These are phyloP conservation scores for Druceiella hillmani DNA, from an alignment of 2,888 invertebrate genomes.

Conservation along the genomic window DNA sequence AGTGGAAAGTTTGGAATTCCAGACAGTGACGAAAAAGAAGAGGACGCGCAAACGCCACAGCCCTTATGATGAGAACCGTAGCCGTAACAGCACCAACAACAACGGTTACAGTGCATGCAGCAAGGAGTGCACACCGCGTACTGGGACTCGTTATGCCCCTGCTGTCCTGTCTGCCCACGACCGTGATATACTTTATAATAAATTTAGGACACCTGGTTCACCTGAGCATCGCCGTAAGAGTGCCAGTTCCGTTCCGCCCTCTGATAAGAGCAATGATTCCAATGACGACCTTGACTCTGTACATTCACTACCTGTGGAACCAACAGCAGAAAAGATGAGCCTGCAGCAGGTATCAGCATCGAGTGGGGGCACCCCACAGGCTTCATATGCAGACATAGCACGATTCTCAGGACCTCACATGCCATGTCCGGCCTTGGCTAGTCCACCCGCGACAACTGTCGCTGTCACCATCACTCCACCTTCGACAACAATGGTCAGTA, in stretches of 20 bases:
- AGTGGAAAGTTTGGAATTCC: slow-evolving; percentile 67
- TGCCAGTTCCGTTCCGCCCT: slow-evolving; percentile 75
- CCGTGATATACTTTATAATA: slow-evolving; percentile 23
- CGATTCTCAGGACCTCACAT: no score
- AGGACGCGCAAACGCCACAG: slow-evolving; percentile 65
- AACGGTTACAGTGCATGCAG: slow-evolving; percentile 21
- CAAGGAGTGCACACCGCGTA: slow-evolving; percentile 26
- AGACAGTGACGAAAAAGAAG: slow-evolving; percentile 78
- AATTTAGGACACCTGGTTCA: slow-evolving; percentile 27
- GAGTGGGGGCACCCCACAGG: slow-evolving; percentile 44
- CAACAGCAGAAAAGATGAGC: slow-evolving; percentile 21
- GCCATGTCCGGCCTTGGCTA: slow-evolving; percentile 36
- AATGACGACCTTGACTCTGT: slow-evolving; percentile 79
- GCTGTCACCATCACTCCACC: slow-evolving; percentile 13
- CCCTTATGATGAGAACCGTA: slow-evolving; percentile 38
- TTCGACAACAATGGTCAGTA: no score
- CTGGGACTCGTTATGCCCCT: no score
- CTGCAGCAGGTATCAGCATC: slow-evolving; percentile 28
- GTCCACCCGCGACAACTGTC: slow-evolving; percentile 10
- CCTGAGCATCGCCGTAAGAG: slow-evolving; percentile 55
- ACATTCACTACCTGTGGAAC: slow-evolving; percentile 70
- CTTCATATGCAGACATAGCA: slow-evolving; percentile 81
- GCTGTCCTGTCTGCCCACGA: slow-evolving; percentile 24
- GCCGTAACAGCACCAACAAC: slow-evolving; percentile 25
- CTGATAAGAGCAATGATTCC: slow-evolving; percentile 76